These are phyloP conservation scores for Fragum fragum DNA, from an alignment of 2,888 invertebrate species.

Conservation along the genomic window DNA sequence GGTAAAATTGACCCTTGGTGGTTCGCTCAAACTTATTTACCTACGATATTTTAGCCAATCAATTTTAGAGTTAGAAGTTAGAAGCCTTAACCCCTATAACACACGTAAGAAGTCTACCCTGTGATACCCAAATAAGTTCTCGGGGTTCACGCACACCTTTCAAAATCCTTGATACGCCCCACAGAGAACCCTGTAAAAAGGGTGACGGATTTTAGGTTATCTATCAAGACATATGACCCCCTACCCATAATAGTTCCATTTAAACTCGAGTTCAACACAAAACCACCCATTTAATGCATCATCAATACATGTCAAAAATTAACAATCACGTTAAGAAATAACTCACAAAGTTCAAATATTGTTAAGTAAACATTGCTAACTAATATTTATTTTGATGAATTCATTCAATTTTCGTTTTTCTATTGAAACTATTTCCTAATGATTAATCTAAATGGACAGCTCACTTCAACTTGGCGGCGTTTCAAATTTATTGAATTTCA, in stretches of 20 bases:
- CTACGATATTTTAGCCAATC: too few species aligned
- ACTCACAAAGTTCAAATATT: conserved; percentile 20
- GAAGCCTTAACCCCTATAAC: too few species aligned
- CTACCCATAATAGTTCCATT: not conserved
- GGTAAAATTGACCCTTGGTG: too few species aligned
- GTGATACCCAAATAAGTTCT: too few species aligned
- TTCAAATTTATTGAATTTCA: not conserved
- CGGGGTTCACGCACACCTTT: too few species aligned
- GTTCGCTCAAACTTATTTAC: too few species aligned
- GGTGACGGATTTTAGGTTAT: too few species aligned
- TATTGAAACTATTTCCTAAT: not conserved
- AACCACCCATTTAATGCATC: conserved; percentile 5
- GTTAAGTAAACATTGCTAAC: conserved; percentile 29
- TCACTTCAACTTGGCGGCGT: not conserved
- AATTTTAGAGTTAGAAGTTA: too few species aligned
- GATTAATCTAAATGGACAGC: conserved; percentile 28
- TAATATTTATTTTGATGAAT: conserved; percentile 30
- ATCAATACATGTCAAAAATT: conserved; percentile 31
- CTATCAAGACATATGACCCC: conserved; percentile 1
- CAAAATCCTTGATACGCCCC: too few species aligned
- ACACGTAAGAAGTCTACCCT: too few species aligned
- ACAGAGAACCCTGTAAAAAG: too few species aligned
- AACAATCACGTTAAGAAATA: not conserved
- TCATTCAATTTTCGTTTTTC: conserved; percentile 19
- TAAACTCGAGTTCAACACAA: not conserved